A percentile compares a stretch with the other conserved stretches of the same genome.
Conservation (phyloP, 1,140 invertebrate species). For the Zaprionus vittiger region DNA sequence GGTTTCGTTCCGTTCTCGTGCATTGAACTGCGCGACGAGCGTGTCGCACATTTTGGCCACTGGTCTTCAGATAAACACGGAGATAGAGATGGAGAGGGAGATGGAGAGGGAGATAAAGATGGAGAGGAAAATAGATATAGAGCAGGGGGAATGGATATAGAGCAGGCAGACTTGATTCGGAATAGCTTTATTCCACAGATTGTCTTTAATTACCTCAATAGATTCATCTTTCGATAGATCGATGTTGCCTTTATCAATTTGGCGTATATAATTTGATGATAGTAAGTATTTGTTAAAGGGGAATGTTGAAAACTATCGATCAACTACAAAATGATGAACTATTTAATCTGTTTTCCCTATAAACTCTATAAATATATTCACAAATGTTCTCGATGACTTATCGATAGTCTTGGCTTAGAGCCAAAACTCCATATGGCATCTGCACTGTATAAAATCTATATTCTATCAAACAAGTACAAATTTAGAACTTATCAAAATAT, state of each 20-base stretch:
- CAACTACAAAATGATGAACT: too few species aligned
- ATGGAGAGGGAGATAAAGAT: too few species aligned
- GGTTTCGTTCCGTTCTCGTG: constrained; percentile 40
- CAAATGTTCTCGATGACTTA: neutral
- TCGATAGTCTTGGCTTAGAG: neutral
- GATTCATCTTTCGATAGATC: neutral
- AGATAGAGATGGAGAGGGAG: neutral
- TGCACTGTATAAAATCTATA: too few species aligned
- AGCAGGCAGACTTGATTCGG: neutral
- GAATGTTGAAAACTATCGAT: too few species aligned
- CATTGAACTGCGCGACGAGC: constrained; percentile 52
- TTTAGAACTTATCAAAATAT: too few species aligned
- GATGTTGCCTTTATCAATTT: too few species aligned
- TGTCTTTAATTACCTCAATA: neutral
- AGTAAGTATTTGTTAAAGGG: too few species aligned
- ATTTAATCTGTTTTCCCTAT: neutral
- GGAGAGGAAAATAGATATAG: too few species aligned
- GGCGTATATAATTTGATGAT: too few species aligned
- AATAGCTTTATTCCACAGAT: neutral
- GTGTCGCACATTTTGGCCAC: constrained; percentile 51
- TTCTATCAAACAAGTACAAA: too few species aligned
- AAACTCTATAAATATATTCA: neutral
- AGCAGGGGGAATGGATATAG: too few species aligned
- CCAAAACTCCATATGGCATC: neutral
- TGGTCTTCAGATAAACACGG: constrained; percentile 29